Evolutionary conservation across 2,888 invertebrate species (phyloP).

Genomic region (Caprella mutica): DNA sequence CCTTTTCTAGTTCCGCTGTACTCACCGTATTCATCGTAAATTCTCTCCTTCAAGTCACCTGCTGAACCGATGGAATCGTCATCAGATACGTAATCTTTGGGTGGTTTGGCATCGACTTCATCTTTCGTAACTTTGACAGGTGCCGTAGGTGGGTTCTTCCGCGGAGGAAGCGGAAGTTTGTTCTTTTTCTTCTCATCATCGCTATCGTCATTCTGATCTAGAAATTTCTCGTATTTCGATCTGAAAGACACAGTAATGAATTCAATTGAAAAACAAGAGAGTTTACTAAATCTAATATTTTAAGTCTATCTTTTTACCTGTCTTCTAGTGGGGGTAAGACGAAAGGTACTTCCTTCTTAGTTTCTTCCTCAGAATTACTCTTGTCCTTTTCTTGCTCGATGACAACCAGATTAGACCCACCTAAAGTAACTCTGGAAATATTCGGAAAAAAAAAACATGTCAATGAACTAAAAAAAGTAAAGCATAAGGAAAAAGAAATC

Average conservation of each 20-base stretch:
- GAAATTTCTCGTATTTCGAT: constrained; percentile 32
- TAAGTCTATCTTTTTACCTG: not conserved
- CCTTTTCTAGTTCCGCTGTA: constrained; percentile 40
- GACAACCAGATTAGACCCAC: no score
- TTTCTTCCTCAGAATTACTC: no score
- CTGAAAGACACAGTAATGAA: constrained; percentile 11
- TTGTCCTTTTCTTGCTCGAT: no score
- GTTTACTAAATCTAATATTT: no score
- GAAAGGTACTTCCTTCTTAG: not conserved
- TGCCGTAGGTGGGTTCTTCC: constrained; percentile 23
- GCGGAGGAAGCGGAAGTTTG: constrained; percentile 17
- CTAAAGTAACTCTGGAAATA: no score
- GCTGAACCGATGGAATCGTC: constrained; percentile 60
- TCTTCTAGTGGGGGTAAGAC: not conserved
- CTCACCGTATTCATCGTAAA: constrained; percentile 44
- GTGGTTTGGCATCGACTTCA: not conserved
- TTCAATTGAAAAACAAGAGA: no score
- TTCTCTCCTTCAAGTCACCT: constrained; percentile 53
- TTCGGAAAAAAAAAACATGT: no score
- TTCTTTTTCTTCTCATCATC: constrained; percentile 20
- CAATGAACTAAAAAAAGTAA: no score
- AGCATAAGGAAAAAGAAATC: no score
- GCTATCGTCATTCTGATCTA: constrained; percentile 28
- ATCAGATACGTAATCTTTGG: constrained; percentile 33
- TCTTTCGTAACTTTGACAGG: constrained; percentile 7